These are phyloP conservation scores for Echiichthys vipera DNA, from an alignment of 2,797 vertebrate species.

Conservation along the genomic window DNA sequence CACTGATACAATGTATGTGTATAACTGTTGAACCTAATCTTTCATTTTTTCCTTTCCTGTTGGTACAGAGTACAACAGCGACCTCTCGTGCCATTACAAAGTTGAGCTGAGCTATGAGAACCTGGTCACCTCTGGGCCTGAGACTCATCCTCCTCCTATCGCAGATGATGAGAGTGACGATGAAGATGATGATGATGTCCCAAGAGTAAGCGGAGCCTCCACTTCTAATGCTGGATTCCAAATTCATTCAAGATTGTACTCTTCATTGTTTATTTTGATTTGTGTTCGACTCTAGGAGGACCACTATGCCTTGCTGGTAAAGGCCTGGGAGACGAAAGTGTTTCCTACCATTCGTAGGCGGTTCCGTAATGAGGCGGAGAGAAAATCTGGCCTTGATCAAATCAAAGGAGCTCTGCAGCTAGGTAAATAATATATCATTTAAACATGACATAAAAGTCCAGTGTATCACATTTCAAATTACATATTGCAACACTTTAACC, in stretches of 20 bases:
- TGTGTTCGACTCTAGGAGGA: slow-evolving; percentile 88
- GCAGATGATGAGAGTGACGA: slow-evolving; percentile 98
- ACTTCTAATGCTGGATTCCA: background rate
- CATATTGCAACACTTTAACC: background rate
- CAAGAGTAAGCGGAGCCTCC: slow-evolving; percentile 84
- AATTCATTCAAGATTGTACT: background rate
- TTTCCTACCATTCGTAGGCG: slow-evolving; percentile 97
- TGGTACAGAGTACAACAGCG: slow-evolving; percentile 94
- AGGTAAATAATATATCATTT: slow-evolving; percentile 79
- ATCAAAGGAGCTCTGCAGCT: slow-evolving; percentile 98
- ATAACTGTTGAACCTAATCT: slow-evolving; percentile 37
- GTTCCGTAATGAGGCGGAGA: slow-evolving; percentile 98
- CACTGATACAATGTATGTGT: background rate
- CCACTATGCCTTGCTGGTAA: slow-evolving; percentile 96
- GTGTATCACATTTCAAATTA: background rate
- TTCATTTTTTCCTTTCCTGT: slow-evolving; percentile 22
- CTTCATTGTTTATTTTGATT: background rate
- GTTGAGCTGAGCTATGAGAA: slow-evolving; percentile 97
- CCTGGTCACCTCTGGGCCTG: slow-evolving; percentile 95
- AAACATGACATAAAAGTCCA: background rate
- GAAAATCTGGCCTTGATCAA: slow-evolving; percentile 97
- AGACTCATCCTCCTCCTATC: slow-evolving; percentile 92
- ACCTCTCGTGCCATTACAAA: slow-evolving; percentile 95
- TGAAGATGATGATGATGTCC: slow-evolving; percentile 95
- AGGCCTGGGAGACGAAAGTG: slow-evolving; percentile 99